Conservation (phyloP, 2,888 invertebrate genomes). For the Ichneumoninae sp. region DNA sequence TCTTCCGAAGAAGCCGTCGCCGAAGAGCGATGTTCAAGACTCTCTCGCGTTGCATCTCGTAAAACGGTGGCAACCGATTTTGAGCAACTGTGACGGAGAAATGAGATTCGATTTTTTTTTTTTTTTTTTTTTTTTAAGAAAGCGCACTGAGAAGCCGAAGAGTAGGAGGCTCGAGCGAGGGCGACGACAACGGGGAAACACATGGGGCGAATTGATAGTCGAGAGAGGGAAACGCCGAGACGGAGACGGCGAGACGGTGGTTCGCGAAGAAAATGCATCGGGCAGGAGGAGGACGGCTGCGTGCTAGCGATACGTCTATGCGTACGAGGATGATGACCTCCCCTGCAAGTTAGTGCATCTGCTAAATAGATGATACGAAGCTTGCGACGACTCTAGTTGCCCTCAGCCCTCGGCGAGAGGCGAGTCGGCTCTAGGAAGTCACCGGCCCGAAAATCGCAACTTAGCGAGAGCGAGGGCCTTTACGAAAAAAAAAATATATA, state of each 20-base stretch:
- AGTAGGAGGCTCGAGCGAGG: neutral
- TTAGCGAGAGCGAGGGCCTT: neutral
- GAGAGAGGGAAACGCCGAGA: slow-evolving; percentile 54
- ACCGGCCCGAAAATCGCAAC: slow-evolving; percentile 1
- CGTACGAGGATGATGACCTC: slow-evolving; percentile 79
- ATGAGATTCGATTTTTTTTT: neutral
- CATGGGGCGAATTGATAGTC: slow-evolving; percentile 45
- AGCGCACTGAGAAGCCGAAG: neutral
- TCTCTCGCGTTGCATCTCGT: neutral
- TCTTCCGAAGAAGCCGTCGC: slow-evolving; percentile 14
- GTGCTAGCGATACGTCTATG: slow-evolving; percentile 68
- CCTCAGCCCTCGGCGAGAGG: slow-evolving; percentile 75
- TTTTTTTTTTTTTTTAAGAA: neutral
- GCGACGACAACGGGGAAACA: slow-evolving; percentile 6
- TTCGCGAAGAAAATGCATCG: slow-evolving; percentile 14
- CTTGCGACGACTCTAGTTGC: slow-evolving; percentile 76
- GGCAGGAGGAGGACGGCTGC: slow-evolving; percentile 67
- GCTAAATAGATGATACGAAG: slow-evolving; percentile 78
- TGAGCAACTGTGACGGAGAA: neutral
- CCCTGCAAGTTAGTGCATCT: slow-evolving; percentile 76
- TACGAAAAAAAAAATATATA: neutral
- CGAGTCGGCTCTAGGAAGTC: slow-evolving; percentile 69
- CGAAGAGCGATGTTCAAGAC: neutral
- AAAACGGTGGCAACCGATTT: neutral
- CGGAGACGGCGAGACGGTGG: slow-evolving; percentile 27